Evolutionary conservation across 2,113 vertebrate genomes (phyloP).

Genomic region (Coracopsis vasa): DNA sequence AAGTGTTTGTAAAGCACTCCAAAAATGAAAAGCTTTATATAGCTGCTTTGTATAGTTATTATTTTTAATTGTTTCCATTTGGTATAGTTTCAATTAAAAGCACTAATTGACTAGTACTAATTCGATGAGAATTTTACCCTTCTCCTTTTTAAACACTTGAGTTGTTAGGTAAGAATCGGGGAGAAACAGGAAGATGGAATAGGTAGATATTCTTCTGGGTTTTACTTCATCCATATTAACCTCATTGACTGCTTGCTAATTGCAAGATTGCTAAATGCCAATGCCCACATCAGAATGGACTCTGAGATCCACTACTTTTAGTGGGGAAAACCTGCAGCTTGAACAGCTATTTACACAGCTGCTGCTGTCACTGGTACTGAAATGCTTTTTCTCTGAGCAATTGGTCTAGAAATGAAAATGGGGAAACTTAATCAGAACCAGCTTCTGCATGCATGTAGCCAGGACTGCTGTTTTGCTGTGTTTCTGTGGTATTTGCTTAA

Average conservation of each 20-base stretch:
- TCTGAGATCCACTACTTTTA: neutral
- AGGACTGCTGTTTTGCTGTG: neutral
- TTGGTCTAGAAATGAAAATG: neutral
- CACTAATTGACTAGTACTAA: neutral
- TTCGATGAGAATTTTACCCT: neutral
- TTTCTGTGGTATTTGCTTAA: neutral
- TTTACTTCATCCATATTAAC: neutral
- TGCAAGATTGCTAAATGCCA: neutral
- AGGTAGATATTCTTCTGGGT: neutral
- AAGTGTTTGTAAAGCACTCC: neutral
- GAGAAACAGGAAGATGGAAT: neutral
- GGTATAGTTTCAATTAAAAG: neutral
- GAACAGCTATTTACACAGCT: neutral
- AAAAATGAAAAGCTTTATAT: neutral
- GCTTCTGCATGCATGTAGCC: neutral
- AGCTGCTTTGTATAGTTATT: neutral
- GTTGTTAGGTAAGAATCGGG: rapidly evolving
- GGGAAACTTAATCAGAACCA: neutral
- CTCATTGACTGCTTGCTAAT: neutral
- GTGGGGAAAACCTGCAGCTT: neutral
- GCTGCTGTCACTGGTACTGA: neutral
- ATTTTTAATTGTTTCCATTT: neutral
- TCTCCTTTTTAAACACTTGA: neutral
- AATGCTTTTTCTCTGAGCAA: neutral
- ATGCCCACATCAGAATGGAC: neutral